Conservation (phyloP, 1,140 invertebrate genomes). For the Varroa destructor region DNA sequence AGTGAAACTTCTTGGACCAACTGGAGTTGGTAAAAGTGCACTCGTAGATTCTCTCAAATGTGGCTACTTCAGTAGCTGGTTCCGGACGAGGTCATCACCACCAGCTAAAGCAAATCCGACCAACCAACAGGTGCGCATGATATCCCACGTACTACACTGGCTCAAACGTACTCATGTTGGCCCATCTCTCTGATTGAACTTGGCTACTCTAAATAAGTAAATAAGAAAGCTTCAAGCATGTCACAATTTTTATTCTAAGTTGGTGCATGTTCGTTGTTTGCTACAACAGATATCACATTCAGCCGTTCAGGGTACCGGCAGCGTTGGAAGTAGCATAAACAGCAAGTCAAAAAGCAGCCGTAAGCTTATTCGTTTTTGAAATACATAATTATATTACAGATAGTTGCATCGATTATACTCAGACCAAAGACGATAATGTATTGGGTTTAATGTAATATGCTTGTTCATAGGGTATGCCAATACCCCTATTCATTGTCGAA, state of each 20-base stretch:
- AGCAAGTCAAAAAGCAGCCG: constrained; percentile 28
- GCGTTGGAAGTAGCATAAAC: constrained; percentile 27
- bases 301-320: not conserved
- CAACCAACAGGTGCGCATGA: not conserved
- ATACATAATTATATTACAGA: constrained; percentile 26
- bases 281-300: not conserved
- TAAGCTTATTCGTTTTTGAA: constrained; percentile 27
- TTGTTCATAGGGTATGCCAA: no score
- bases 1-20: constrained; percentile 61
- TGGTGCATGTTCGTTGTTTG: not conserved
- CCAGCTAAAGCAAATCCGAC: constrained; percentile 31
- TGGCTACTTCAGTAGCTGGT: constrained; percentile 53
- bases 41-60: constrained; percentile 57
- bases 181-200: no score
- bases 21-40: constrained; percentile 59
- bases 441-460: no score
- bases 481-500: no score
- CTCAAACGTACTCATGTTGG: no score
- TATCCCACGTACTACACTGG: no score
- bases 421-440: no score
- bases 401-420: not conserved
- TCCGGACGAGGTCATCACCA: constrained; percentile 45
- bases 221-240: no score
- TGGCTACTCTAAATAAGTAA: no score
- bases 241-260: no score